Evolutionary conservation across 1,140 invertebrate genomes (phyloP).

Genomic region (Melipona quadrifasciata): DNA sequence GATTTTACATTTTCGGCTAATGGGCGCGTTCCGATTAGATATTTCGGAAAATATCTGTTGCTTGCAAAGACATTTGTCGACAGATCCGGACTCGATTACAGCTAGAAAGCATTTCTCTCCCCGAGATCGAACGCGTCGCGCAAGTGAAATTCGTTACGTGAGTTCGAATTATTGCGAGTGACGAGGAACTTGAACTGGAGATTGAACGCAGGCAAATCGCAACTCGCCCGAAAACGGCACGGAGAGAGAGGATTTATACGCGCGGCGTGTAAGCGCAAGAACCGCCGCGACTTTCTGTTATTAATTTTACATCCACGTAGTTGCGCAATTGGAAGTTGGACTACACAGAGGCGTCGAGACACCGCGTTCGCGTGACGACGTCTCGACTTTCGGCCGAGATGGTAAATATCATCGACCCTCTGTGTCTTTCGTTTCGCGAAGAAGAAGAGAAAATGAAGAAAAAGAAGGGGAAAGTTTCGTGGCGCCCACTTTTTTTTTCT

Average conservation of each 20-base stretch:
- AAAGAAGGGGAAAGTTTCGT: background rate
- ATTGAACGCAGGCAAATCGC: background rate
- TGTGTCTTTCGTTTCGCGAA: background rate
- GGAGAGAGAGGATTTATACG: background rate
- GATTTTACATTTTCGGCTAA: background rate
- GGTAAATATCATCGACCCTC: background rate
- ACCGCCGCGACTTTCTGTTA: conserved; percentile 24
- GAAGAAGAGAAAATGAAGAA: background rate
- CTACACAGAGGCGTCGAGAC: background rate
- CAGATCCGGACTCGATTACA: background rate
- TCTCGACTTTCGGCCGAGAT: background rate
- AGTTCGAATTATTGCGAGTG: background rate
- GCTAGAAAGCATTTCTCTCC: background rate
- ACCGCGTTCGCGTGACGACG: conserved; percentile 1
- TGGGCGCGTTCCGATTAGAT: background rate
- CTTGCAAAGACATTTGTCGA: too few relatives aligned
- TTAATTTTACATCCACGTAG: conserved; percentile 34
- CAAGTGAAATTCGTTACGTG: background rate
- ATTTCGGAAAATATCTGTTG: background rate
- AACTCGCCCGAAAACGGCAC: background rate
- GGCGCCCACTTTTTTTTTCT: background rate
- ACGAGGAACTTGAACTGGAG: background rate
- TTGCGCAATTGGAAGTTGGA: conserved; percentile 37
- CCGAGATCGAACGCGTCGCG: too few relatives aligned
- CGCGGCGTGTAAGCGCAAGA: background rate